A percentile compares a stretch with the other conserved stretches of the same genome.
Conservation (phyloP, 1,140 invertebrate genomes). For the Drosophila insularis region DNA sequence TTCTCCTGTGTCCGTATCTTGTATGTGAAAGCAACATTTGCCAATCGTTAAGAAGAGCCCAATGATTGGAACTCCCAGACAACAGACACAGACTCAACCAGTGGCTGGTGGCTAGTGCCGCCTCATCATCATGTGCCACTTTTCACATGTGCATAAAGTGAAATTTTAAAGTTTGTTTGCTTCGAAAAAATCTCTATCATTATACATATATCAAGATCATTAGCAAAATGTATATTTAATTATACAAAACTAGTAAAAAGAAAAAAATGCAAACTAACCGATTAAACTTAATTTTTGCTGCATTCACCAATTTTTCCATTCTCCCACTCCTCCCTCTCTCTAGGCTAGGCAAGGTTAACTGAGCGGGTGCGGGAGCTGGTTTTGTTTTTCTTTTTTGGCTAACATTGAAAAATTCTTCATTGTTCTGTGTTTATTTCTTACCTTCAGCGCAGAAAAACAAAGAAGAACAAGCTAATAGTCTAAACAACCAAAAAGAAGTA, state of each 20-base stretch:
- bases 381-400: constrained; percentile 18
- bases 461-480: no score
- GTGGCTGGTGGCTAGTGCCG: constrained; percentile 34
- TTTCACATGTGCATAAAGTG: constrained; percentile 77
- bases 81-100: constrained; percentile 23
- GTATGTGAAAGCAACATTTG: constrained; percentile 64
- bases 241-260: constrained; percentile 10
- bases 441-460: constrained; percentile 20
- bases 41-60: constrained; percentile 67
- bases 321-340: neutral
- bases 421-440: constrained; percentile 44
- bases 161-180: constrained; percentile 54
- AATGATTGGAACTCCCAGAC: constrained; percentile 68
- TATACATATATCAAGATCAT: constrained; percentile 24
- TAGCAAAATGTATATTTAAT: constrained; percentile 27
- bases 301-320: constrained; percentile 3
- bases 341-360: constrained; percentile 48
- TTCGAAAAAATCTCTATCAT: constrained; percentile 51
- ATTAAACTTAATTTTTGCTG: constrained; percentile 12
- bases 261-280: constrained; percentile 16
- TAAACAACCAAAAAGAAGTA: neutral
- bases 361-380: constrained; percentile 40
- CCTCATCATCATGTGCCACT: constrained; percentile 77
- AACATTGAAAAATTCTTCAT: constrained; percentile 64
- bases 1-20: constrained; percentile 6